Conservation (phyloP, 2,113 vertebrate species). For the Thunnus maccoyii region DNA sequence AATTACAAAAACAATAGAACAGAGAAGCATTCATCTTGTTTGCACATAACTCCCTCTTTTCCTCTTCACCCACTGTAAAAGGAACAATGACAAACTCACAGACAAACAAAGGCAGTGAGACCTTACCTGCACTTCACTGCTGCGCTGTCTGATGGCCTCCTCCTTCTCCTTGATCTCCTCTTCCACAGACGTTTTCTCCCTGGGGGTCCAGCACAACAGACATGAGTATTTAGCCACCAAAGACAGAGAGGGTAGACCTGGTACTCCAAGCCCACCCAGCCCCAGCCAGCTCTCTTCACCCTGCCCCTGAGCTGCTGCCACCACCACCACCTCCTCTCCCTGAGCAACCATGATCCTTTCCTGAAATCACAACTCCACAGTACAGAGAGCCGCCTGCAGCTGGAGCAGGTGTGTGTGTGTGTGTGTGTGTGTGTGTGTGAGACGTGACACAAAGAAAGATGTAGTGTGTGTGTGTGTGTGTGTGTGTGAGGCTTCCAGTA, state of each 20-base stretch:
- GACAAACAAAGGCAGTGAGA: not conserved
- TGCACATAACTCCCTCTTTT: not conserved
- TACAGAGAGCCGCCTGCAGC: slow-evolving; percentile 17
- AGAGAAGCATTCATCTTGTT: not conserved
- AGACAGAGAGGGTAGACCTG: slow-evolving; percentile 87
- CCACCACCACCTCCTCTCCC: slow-evolving; percentile 85
- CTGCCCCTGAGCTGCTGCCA: slow-evolving; percentile 80
- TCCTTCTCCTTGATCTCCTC: slow-evolving; percentile 98
- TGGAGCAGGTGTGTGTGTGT: slow-evolving; percentile 22
- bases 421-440: slow-evolving; percentile 1
- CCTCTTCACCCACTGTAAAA: not conserved
- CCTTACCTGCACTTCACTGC: slow-evolving; percentile 93
- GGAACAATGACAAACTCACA: slow-evolving; percentile 1
- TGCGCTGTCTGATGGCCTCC: slow-evolving; percentile 93
- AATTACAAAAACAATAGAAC: not conserved
- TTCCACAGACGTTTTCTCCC: slow-evolving; percentile 96
- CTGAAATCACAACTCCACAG: slow-evolving; percentile 34
- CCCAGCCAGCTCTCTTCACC: slow-evolving; percentile 53
- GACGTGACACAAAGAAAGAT: not conserved
- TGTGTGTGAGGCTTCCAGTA: not conserved
- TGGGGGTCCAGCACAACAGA: slow-evolving; percentile 95
- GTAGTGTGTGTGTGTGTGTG: not conserved
- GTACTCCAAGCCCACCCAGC: slow-evolving; percentile 80
- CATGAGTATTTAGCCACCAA: slow-evolving; percentile 93
- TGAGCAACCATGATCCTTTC: slow-evolving; percentile 87